Evolutionary conservation across 2,113 vertebrate species (phyloP), one percentile per base, ranked within the genome.

Genomic region (Phoenicopterus ruber): DNA sequence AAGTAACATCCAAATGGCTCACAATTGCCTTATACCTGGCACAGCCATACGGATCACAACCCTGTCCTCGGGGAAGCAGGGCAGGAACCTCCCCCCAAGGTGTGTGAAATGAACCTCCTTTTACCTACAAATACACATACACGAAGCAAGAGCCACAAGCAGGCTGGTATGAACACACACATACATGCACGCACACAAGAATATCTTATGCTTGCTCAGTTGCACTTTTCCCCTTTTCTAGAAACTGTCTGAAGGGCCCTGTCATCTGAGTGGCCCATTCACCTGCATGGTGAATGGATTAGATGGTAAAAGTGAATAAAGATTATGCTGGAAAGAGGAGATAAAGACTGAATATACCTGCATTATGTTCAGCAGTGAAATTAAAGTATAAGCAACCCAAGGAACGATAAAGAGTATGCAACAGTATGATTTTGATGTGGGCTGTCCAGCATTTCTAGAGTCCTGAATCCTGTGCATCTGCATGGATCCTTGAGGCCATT

Each of bases 151-250:
- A 63, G 5, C 10, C 44, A 4, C 47, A 67, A 31, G 8, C 4
- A 34, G 29, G 11, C 17, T 66, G 7, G 1, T 57, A n/a, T 14
- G 57, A 67, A 31, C 17, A 25, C 12, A 25, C 25, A 58, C 4
- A 24, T 5, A 11, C 3, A 13, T 0, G 0, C 18, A 42, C 29
- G 26, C 44, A 44, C 25, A 29, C 8, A 79, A 22, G 7, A 11
- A 5, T 24, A 26, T 17, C 14, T 32, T n/a, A 61, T 10, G 11
- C 8, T 18, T 62, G 7, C 12, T 52, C 15, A 59, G 0, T 16
- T 61, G 22, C 4, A 59, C 1, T 15, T 69, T n/a, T 34, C 12
- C 6, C 4, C 9, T 17, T 82, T 85, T 40, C 36, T 52, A 44
- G 22, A 74, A 38, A 0, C 0, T 21, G 1, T 17, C 44, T 77